Evolutionary conservation across 2,113 vertebrate species (phyloP), one percentile per base, ranked within the genome.

Genomic region (Corythoichthys intestinalis): DNA sequence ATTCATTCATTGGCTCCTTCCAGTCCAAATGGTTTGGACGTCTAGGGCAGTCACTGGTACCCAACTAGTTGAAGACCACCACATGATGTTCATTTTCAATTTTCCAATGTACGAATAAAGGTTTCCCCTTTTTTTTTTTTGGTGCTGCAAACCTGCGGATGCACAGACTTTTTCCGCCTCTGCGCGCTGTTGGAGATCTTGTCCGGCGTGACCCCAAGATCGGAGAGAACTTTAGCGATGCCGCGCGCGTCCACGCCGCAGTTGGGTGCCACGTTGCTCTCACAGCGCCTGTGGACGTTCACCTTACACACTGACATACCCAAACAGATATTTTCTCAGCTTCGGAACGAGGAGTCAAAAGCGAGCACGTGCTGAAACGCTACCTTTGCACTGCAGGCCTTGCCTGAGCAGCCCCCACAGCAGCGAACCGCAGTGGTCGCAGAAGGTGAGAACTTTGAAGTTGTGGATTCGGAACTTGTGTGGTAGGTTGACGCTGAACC

Each of bases 401-500:
- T 99, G 96, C 83, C 95, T 92, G 91, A 99, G 89, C 80, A 99
- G 94, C 74, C 97, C 97, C 97, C 97, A 99, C 85, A 99, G 94
- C 87, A 99, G 92, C 7, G 96, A 99, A 80, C 96, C 97, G 69
- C 97, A 99, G 93, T 99, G 97, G 90, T 99, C 97, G 72, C 97
- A 99, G 93, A 99, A 99, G 56, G 96, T 99, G 77, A 95, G 97
- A 52, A 98, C 97, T 92, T 98, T 99, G 91, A 97, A 99, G 94
- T 96, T 99, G 91, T 99, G 97, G 88, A 97, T 99, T 75, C 95
- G 94, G 82, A 99, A 99, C 91, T 98, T 98, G 85, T 99, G 97
- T 80, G 97, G 96, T 94, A 98, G 96, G 90, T 99, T 99, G 85
- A 99, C 96, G 72, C 96, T 98, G 92, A 99, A 99, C 71, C 97